These are phyloP conservation scores for Volucella inanis DNA, from an alignment of 2,888 invertebrate genomes.

Conservation along the genomic window DNA sequence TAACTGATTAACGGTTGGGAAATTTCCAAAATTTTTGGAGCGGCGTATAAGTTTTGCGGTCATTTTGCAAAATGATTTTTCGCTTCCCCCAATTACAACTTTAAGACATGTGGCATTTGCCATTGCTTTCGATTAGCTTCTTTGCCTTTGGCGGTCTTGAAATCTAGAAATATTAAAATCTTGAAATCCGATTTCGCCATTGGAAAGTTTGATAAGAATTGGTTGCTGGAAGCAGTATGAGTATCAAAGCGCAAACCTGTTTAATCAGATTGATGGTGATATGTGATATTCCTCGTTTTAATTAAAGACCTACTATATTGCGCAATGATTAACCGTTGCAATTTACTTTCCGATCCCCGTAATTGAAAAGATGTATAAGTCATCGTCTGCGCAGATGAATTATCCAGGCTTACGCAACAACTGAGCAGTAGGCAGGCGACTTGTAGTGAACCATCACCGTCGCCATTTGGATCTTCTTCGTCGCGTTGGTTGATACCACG, in stretches of 20 bases:
- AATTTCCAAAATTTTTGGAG: constrained; percentile 32
- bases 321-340: constrained; percentile 33
- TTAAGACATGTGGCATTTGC: background rate
- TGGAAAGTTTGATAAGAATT: constrained; percentile 53
- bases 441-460: constrained; percentile 51
- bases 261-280: constrained; percentile 39
- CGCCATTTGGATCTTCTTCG: constrained; percentile 58
- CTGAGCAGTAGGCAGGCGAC: constrained; percentile 35
- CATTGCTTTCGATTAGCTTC: background rate
- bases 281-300: constrained; percentile 16
- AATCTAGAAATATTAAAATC: background rate
- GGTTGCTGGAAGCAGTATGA: background rate
- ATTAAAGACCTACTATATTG: constrained; percentile 38
- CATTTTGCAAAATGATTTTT: constrained; percentile 35
- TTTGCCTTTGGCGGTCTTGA: constrained; percentile 1
- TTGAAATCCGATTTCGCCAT: constrained; percentile 13
- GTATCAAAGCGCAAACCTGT: background rate
- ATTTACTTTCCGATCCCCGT: constrained; percentile 44
- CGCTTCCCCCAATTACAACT: background rate
- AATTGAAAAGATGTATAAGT: constrained; percentile 16
- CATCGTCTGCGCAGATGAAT: constrained; percentile 28
- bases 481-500: background rate
- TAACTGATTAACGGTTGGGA: constrained; percentile 41
- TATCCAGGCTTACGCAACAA: constrained; percentile 47
- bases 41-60: constrained; percentile 51